These are phyloP conservation scores for Pantala flavescens DNA, from an alignment of 1,140 invertebrate species.

Conservation along the genomic window DNA sequence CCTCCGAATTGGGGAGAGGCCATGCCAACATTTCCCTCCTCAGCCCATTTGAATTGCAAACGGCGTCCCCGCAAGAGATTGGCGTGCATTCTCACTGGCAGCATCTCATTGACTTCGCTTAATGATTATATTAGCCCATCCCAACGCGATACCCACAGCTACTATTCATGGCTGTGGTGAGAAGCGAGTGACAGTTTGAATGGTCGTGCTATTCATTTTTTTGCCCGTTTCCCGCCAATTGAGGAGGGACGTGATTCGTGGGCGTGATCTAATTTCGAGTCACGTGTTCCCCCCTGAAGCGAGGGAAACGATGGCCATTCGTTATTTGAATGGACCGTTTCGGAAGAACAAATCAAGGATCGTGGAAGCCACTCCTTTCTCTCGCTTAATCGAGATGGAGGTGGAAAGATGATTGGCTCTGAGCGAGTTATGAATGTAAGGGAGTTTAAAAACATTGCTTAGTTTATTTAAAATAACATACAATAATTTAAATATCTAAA, in stretches of 20 bases:
- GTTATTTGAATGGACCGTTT: too few species aligned
- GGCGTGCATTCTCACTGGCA: neutral
- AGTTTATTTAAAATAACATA: too few species aligned
- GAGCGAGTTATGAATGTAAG: too few species aligned
- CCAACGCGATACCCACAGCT: neutral
- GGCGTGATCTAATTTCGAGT: neutral
- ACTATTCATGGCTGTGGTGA: neutral
- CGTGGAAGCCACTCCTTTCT: too few species aligned
- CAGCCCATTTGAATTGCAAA: neutral
- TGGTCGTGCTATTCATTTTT: neutral
- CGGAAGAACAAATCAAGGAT: too few species aligned
- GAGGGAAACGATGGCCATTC: too few species aligned
- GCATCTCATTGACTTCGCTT: neutral
- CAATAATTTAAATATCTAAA: too few species aligned
- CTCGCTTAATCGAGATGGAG: too few species aligned
- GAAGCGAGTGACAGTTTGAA: neutral
- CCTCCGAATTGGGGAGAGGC: too few species aligned
- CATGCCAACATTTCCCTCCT: neutral
- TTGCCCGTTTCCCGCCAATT: neutral
- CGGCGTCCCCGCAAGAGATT: neutral
- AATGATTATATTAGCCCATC: slow-evolving; percentile 10
- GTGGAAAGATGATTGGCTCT: too few species aligned
- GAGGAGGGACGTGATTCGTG: neutral
- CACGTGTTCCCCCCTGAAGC: neutral
- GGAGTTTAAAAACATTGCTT: too few species aligned